Conservation (phyloP, 2,888 invertebrate genomes). For the Limenitis arthemis region DNA sequence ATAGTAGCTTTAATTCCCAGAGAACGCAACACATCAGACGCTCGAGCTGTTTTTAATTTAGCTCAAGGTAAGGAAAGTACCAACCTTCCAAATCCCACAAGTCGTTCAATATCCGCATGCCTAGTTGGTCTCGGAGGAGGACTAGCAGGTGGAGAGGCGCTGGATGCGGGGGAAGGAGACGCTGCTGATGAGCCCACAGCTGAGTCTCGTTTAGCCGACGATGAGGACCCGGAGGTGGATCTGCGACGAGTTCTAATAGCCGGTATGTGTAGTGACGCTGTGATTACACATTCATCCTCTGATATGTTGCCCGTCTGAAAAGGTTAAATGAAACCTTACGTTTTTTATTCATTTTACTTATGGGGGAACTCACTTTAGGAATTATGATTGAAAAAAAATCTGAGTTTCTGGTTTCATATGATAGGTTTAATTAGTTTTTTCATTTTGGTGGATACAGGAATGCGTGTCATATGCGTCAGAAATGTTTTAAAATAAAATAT, state of each 20-base stretch:
- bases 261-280: conserved; percentile 86
- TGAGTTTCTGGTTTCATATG: too few species aligned
- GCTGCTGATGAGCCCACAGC: conserved; percentile 74
- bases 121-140: conserved; percentile 62
- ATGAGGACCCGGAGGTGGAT: conserved; percentile 49
- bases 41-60: neutral
- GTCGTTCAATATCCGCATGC: conserved; percentile 47
- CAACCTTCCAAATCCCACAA: conserved; percentile 33
- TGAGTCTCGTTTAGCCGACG: conserved; percentile 65
- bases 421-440: too few species aligned
- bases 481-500: too few species aligned
- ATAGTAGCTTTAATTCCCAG: neutral
- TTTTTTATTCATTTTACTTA: too few species aligned
- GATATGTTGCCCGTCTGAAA: conserved; percentile 72
- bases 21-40: neutral
- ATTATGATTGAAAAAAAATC: too few species aligned
- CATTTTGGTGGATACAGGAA: too few species aligned
- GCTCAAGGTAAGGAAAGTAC: neutral
- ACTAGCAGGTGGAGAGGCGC: conserved; percentile 48
- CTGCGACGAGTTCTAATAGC: conserved; percentile 68
- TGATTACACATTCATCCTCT: conserved; percentile 78
- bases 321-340: neutral
- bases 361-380: too few species aligned
- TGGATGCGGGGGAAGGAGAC: conserved; percentile 66
- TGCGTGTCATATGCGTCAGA: too few species aligned